Evolutionary conservation across 2,888 invertebrate genomes (phyloP).

Genomic region (Lymantria monacha): DNA sequence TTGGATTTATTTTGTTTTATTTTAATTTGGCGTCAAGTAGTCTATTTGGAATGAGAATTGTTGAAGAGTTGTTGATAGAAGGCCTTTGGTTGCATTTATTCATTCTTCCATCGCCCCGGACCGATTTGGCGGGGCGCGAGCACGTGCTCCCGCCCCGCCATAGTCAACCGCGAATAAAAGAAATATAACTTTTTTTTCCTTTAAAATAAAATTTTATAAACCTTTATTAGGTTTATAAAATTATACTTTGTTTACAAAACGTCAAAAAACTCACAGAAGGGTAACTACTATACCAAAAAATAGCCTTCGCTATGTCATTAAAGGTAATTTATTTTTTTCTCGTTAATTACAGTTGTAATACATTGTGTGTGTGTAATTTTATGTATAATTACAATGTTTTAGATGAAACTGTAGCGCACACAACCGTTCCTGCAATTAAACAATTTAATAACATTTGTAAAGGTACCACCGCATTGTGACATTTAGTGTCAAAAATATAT

Average conservation of each 20-base stretch:
- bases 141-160: too few relatives aligned
- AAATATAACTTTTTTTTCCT: too few relatives aligned
- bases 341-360: slow-evolving; percentile 56
- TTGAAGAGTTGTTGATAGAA: too few relatives aligned
- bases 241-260: slow-evolving; percentile 6
- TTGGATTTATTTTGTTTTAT: too few relatives aligned
- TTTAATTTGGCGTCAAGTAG: too few relatives aligned
- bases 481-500: slow-evolving; percentile 3
- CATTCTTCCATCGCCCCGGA: too few relatives aligned
- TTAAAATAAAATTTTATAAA: too few relatives aligned
- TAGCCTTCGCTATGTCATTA: slow-evolving; percentile 18
- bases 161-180: too few relatives aligned
- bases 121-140: too few relatives aligned
- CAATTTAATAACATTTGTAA: slow-evolving; percentile 71
- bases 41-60: too few relatives aligned
- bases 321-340: slow-evolving; percentile 43
- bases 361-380: slow-evolving; percentile 49
- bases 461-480: slow-evolving; percentile 18
- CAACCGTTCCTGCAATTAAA: slow-evolving; percentile 80
- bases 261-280: slow-evolving; percentile 2
- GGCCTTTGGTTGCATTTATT: too few relatives aligned
- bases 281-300: slow-evolving; percentile 16
- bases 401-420: slow-evolving; percentile 75
- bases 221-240: too few relatives aligned
- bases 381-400: slow-evolving; percentile 52